Conservation (phyloP, 1,140 invertebrate species). For the Caerostris darwini region DNA sequence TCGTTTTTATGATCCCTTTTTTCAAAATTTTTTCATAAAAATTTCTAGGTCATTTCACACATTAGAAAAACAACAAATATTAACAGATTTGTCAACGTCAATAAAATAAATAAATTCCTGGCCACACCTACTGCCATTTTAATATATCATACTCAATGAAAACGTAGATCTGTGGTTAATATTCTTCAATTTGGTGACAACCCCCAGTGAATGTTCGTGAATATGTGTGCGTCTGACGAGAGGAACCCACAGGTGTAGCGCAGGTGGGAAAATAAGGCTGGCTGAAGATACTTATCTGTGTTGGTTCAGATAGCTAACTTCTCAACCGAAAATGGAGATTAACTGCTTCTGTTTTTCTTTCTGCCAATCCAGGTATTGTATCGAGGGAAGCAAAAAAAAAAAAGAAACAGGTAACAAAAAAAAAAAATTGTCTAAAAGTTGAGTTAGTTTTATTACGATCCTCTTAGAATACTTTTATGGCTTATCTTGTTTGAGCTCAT, state of each 20-base stretch:
- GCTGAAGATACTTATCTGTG: constrained; percentile 15
- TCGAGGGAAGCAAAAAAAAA: not conserved
- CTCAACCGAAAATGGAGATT: constrained; percentile 39
- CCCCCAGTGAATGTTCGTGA: not conserved
- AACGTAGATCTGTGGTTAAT: not conserved
- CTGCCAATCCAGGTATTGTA: not conserved
- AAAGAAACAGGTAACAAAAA: not conserved
- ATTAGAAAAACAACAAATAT: too few species aligned
- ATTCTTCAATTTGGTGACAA: not conserved
- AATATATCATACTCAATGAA: too few species aligned
- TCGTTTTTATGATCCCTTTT: too few species aligned
- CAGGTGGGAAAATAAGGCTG: constrained; percentile 26
- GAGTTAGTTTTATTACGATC: not conserved
- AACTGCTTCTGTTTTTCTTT: not conserved
- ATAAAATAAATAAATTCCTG: too few species aligned
- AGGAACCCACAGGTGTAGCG: constrained; percentile 11
- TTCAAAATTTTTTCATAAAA: too few species aligned
- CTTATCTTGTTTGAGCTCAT: not conserved
- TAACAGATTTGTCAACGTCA: too few species aligned
- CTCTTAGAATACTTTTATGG: not conserved
- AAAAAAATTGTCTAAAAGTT: not conserved
- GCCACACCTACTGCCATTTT: too few species aligned
- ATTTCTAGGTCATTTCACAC: too few species aligned
- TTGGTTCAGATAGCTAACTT: constrained; percentile 23
- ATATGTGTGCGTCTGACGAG: constrained; percentile 26